Evolutionary conservation across 2,888 invertebrate genomes (phyloP).

Genomic region (Asteroscopus sphinx): DNA sequence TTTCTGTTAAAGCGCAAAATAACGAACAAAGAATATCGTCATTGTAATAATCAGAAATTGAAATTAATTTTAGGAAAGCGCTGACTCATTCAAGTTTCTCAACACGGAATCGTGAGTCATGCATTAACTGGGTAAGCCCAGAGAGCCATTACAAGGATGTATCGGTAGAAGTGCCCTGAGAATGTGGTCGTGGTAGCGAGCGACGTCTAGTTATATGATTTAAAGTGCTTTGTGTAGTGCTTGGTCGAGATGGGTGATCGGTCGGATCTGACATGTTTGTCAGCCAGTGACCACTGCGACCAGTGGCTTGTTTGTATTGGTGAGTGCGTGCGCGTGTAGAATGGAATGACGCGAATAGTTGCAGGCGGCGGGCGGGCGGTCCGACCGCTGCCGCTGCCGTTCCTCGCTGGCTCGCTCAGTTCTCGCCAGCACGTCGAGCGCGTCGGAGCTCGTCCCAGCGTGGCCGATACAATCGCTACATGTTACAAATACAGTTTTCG

Average conservation of each 20-base stretch:
- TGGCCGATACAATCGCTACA: slow-evolving; percentile 76
- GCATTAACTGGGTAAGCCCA: slow-evolving; percentile 50
- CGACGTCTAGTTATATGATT: slow-evolving; percentile 56
- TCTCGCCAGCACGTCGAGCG: slow-evolving; percentile 76
- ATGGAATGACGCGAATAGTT: slow-evolving; percentile 86
- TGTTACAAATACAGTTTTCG: slow-evolving; percentile 66
- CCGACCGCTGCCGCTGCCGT: slow-evolving; percentile 64
- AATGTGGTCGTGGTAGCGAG: slow-evolving; percentile 15
- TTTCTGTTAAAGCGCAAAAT: slow-evolving; percentile 1
- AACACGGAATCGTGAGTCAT: slow-evolving; percentile 54
- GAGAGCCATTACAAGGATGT: slow-evolving; percentile 16
- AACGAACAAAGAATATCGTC: slow-evolving; percentile 13
- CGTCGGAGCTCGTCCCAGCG: slow-evolving; percentile 81
- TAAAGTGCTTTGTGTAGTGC: slow-evolving; percentile 58
- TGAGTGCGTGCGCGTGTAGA: slow-evolving; percentile 85
- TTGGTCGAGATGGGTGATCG: slow-evolving; percentile 63
- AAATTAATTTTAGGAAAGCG: slow-evolving; percentile 53
- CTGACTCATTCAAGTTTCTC: slow-evolving; percentile 57
- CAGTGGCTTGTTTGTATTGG: slow-evolving; percentile 82
- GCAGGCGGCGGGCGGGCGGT: slow-evolving; percentile 72
- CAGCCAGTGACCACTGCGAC: slow-evolving; percentile 70
- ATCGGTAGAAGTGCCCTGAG: slow-evolving; percentile 17
- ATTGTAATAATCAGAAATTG: slow-evolving; percentile 27
- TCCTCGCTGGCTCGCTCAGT: slow-evolving; percentile 81
- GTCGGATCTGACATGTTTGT: slow-evolving; percentile 72